A percentile compares a stretch with the other conserved stretches of the same genome.
Conservation (phyloP, 2,888 invertebrate genomes). For the Chouioia cunea region DNA sequence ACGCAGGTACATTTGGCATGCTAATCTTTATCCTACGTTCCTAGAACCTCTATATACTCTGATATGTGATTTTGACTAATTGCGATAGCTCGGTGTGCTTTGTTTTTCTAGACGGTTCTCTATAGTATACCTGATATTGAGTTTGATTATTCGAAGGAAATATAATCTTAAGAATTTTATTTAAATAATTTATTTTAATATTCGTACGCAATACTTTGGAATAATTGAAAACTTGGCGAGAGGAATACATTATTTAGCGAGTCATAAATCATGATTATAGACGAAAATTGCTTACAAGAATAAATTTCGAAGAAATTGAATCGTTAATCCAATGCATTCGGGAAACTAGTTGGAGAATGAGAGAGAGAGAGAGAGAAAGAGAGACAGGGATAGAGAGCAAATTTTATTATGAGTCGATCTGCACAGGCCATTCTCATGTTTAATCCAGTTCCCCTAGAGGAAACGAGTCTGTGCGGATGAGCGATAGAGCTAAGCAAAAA, state of each 20-base stretch:
- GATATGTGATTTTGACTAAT: too few relatives aligned
- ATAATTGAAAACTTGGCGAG: slow-evolving; percentile 3
- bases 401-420: slow-evolving; percentile 28
- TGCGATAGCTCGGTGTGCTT: too few relatives aligned
- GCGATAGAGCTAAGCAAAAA: slow-evolving; percentile 11
- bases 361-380: slow-evolving; percentile 15
- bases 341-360: background rate
- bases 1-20: slow-evolving; percentile 5
- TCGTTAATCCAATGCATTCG: background rate
- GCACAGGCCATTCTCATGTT: slow-evolving; percentile 18
- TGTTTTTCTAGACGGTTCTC: too few relatives aligned
- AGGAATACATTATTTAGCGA: background rate
- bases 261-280: slow-evolving; percentile 3
- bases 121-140: too few relatives aligned
- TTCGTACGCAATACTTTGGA: background rate
- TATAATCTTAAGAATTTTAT: too few relatives aligned
- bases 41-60: too few relatives aligned
- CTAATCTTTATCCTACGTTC: slow-evolving; percentile 16
- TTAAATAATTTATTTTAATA: too few relatives aligned
- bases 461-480: background rate
- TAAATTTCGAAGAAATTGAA: slow-evolving; percentile 16
- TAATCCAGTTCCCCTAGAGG: slow-evolving; percentile 20
- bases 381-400: slow-evolving; percentile 12
- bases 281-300: slow-evolving; percentile 14
- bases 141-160: too few relatives aligned